A percentile compares a stretch with the other conserved stretches of the same genome.
These are phyloP conservation scores for Dinoponera quadriceps DNA, from an alignment of 1,140 invertebrate genomes.

Conservation along the genomic window DNA sequence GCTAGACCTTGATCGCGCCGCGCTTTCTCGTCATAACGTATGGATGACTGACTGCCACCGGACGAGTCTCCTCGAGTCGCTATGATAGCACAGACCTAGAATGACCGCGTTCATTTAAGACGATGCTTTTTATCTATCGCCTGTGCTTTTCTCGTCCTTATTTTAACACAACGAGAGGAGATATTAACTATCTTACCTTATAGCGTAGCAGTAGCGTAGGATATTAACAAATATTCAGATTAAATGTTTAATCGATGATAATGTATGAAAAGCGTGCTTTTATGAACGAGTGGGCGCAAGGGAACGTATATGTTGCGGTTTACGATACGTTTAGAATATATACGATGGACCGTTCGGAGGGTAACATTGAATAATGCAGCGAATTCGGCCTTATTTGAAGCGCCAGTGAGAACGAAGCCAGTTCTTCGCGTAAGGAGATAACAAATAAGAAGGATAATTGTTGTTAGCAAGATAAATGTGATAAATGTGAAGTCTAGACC, in stretches of 20 bases:
- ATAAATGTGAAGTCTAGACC: no score
- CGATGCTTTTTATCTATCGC: no score
- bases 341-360: slow-evolving; percentile 58
- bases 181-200: no score
- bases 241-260: not conserved
- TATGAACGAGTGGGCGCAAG: not conserved
- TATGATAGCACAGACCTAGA: not conserved
- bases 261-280: not conserved
- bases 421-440: not conserved
- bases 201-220: no score
- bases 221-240: not conserved
- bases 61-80: not conserved
- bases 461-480: no score
- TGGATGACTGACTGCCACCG: slow-evolving; percentile 51
- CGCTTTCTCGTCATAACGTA: slow-evolving; percentile 61
- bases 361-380: slow-evolving; percentile 76
- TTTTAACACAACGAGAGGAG: no score
- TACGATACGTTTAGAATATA: slow-evolving; percentile 74
- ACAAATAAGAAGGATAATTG: not conserved
- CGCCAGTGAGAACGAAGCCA: slow-evolving; percentile 33
- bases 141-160: no score
- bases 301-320: slow-evolving; percentile 49
- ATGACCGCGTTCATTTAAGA: no score
- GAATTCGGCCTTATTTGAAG: slow-evolving; percentile 72
- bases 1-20: slow-evolving; percentile 59